A percentile compares a stretch with the other conserved stretches of the same genome.
phyloP scores from a whole-genome alignment of 2,888 invertebrate species.

The Tupiocoris notatus region DNA sequence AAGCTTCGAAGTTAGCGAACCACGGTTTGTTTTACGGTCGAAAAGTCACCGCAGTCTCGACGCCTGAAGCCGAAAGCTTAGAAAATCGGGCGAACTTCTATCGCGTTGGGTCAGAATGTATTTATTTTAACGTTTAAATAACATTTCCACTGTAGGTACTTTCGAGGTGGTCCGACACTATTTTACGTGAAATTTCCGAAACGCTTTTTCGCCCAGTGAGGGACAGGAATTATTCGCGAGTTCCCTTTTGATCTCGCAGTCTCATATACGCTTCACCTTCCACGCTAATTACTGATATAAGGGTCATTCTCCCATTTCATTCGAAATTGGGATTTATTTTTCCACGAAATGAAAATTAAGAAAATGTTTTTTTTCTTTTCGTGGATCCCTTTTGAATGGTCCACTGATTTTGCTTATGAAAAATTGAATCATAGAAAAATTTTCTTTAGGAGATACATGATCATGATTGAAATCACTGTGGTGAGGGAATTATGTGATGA shows the following conservation, averaged over 20 bases:
- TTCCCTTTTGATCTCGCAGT: neutral
- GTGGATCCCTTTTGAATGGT: too few species aligned
- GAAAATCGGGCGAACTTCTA: neutral
- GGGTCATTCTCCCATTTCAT: too few species aligned
- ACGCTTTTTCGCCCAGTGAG: neutral
- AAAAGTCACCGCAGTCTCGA: neutral
- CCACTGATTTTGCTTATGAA: too few species aligned
- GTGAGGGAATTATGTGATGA: too few species aligned
- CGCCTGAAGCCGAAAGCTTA: neutral
- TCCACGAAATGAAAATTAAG: too few species aligned
- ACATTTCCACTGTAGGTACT: neutral
- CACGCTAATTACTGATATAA: neutral
- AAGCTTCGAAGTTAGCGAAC: too few species aligned
- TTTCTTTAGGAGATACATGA: too few species aligned
- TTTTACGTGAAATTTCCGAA: neutral
- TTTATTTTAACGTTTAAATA: neutral
- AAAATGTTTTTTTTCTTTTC: too few species aligned
- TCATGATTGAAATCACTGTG: too few species aligned
- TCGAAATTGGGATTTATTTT: too few species aligned
- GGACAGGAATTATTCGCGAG: neutral
- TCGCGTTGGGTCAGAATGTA: neutral
- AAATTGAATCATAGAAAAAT: too few species aligned
- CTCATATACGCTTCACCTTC: neutral
- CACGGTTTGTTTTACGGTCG: neutral
- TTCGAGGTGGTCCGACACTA: neutral